Base-by-base conservation (phyloP, 2,888 invertebrate species). In the Nomada ferruginata region DNA sequence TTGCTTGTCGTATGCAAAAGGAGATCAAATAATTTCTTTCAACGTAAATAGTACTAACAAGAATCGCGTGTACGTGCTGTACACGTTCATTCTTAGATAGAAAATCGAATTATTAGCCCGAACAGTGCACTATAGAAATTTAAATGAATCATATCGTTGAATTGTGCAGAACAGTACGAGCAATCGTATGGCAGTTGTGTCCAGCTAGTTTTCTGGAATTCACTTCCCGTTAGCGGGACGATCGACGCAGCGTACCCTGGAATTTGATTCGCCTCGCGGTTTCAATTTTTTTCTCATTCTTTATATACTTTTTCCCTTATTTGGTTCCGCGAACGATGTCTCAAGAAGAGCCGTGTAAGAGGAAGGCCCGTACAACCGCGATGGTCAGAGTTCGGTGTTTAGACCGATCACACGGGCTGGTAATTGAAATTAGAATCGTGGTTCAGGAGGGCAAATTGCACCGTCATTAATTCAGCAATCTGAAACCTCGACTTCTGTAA, bases 181-280 rank as follows among this genome's bases (percentile, higher is more conserved):
- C 65, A 72, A 81, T 78, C 73, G 72, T 72, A 73, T 70, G 72
- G 68, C 71, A 44, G 63, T 47, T 53, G 72, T 65, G 81, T 85
- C 79, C 84, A 82, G 83, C 86, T 83, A 85, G 87, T 84, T 87
- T 89, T 86, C 79, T 83, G 89, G 87, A 89, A 89, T 89, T 82
- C 74, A 66, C 66, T 89, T 89, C 85, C 89, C 89, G 89, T 89
- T 89, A 89, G 76, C 52, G 72, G 57, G n/a, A 66, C 64, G 74
- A 70, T 70, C 71, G 78, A 57, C 79, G 15, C 72, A 64, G 69
- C 60, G 52, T 52, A 75, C 76, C 73, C 57, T 82, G 79, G 79
- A 79, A 84, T 84, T 84, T 59, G 77, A 76, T 76, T 83, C 73
- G 71, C 78, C 69, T 68, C 66, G 83, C 63, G 73, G 80, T 79